Evolutionary conservation across 2,797 vertebrate species (phyloP).

Genomic region (Cetoscarus ocellatus): DNA sequence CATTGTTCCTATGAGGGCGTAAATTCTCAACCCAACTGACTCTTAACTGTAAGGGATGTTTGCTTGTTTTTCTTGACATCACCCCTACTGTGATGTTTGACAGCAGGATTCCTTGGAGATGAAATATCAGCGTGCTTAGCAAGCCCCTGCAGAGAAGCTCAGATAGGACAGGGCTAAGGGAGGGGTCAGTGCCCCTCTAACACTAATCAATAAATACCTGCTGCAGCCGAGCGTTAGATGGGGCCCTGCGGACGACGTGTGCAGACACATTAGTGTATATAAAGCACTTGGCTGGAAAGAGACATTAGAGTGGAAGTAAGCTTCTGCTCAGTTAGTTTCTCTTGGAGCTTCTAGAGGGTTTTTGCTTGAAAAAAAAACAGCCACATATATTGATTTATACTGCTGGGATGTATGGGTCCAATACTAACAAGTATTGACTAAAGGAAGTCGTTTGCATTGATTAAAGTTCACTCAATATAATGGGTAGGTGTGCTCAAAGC

Average conservation of each 20-base stretch:
- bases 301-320: slow-evolving; percentile 56
- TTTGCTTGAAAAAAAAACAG: slow-evolving; percentile 64
- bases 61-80: slow-evolving; percentile 66
- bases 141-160: slow-evolving; percentile 52
- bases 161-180: slow-evolving; percentile 80
- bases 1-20: slow-evolving; percentile 77
- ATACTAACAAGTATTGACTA: slow-evolving; percentile 79
- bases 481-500: slow-evolving; percentile 75
- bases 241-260: slow-evolving; percentile 59
- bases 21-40: slow-evolving; percentile 86
- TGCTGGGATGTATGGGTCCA: slow-evolving; percentile 66
- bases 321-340: slow-evolving; percentile 48
- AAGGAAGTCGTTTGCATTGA: slow-evolving; percentile 73
- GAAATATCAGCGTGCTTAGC: slow-evolving; percentile 86
- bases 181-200: slow-evolving; percentile 87
- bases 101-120: slow-evolving; percentile 85
- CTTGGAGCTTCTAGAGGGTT: slow-evolving; percentile 59
- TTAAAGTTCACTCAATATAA: slow-evolving; percentile 80
- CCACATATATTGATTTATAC: slow-evolving; percentile 73
- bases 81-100: slow-evolving; percentile 59
- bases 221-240: slow-evolving; percentile 75
- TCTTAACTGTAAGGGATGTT: slow-evolving; percentile 85
- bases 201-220: slow-evolving; percentile 91
- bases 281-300: slow-evolving; percentile 62
- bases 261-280: slow-evolving; percentile 64